Percentiles rank a stretch among this genome's conserved stretches.
Evolutionary conservation across 1,140 invertebrate genomes (phyloP).

Genomic region (Drosophila mayri): DNA sequence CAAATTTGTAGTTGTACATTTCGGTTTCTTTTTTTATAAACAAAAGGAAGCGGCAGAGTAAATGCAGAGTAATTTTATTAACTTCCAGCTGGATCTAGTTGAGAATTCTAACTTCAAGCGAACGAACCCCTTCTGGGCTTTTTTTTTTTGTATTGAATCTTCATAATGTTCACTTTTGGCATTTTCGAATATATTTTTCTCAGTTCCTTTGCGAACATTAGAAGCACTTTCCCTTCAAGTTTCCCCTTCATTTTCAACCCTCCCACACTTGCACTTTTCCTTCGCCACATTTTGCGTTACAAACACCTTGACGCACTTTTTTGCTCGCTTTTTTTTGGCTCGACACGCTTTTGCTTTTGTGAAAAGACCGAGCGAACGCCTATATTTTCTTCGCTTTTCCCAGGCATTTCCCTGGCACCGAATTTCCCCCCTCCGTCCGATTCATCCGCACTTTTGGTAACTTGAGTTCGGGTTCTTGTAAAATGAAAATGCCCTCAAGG

Average conservation of each 20-base stretch:
- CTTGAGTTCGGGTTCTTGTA: constrained; percentile 37
- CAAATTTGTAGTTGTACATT: too few species aligned
- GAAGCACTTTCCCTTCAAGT: constrained; percentile 11
- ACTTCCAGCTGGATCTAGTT: neutral
- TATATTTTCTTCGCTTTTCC: constrained; percentile 21
- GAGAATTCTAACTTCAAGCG: neutral
- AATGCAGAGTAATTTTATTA: too few species aligned
- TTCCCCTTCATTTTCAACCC: constrained; percentile 4
- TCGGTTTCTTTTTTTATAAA: too few species aligned
- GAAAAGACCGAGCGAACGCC: constrained; percentile 33
- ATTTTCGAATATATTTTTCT: neutral
- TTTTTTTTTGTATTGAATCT: neutral
- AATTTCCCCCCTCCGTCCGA: neutral
- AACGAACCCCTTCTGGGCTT: too few species aligned
- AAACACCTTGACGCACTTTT: constrained; percentile 66
- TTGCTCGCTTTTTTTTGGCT: constrained; percentile 43
- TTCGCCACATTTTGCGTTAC: constrained; percentile 51
- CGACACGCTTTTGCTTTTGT: constrained; percentile 76
- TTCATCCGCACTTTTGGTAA: constrained; percentile 40
- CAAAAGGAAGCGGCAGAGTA: too few species aligned
- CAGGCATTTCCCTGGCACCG: neutral
- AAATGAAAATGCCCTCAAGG: constrained; percentile 55
- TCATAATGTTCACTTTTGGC: neutral
- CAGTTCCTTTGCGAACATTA: constrained; percentile 5
- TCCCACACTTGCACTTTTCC: constrained; percentile 19